Percentiles rank a stretch among this genome's conserved stretches.
Evolutionary conservation across 2,113 vertebrate species (phyloP).

Genomic region (Cromileptes altivelis): DNA sequence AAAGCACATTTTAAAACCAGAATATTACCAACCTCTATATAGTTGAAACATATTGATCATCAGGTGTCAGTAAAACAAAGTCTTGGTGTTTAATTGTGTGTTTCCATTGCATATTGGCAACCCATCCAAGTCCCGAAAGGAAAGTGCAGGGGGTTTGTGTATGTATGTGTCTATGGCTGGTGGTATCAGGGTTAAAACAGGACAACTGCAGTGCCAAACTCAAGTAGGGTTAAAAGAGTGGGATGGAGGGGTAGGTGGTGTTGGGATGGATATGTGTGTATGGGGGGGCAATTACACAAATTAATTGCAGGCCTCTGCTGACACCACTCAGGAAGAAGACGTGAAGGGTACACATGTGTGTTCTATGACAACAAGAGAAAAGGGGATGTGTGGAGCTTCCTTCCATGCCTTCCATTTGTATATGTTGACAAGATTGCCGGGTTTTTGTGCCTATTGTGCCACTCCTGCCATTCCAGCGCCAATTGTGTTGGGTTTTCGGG

Average conservation of each 20-base stretch:
- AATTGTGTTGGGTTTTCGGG: constrained; percentile 79
- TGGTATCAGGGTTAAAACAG: constrained; percentile 42
- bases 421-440: constrained; percentile 82
- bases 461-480: constrained; percentile 75
- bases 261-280: constrained; percentile 49
- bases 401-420: constrained; percentile 77
- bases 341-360: constrained; percentile 69
- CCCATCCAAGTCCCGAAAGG: constrained; percentile 41
- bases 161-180: constrained; percentile 24
- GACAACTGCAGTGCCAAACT: constrained; percentile 51
- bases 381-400: constrained; percentile 71
- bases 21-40: neutral
- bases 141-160: constrained; percentile 23
- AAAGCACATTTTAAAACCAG: neutral
- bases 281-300: constrained; percentile 74
- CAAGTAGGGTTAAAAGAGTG: constrained; percentile 39
- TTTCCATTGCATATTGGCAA: constrained; percentile 7
- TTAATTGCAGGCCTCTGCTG: constrained; percentile 82
- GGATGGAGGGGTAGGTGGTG: constrained; percentile 56
- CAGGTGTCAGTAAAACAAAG: neutral
- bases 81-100: constrained; percentile 33
- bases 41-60: neutral
- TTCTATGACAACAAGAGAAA: constrained; percentile 80
- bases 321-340: constrained; percentile 78
- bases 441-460: constrained; percentile 82